Base-by-base conservation (phyloP, 92 coral and sea anemone genomes). In the Parazoanthus swiftii region DNA sequence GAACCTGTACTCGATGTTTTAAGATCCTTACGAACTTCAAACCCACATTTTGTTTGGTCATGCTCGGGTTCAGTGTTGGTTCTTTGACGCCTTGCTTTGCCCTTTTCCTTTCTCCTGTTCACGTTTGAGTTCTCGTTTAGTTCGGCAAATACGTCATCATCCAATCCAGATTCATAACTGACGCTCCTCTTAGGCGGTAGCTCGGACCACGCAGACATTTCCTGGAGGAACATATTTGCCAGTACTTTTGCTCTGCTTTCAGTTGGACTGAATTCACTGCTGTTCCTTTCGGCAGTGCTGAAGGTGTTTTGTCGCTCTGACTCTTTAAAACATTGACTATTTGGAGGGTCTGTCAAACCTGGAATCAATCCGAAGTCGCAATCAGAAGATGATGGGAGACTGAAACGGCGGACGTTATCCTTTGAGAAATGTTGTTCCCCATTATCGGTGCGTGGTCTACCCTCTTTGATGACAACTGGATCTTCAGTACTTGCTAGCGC, bases 181-280 rank as follows among this genome's bases (percentile, higher is more conserved):
- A 7, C 48, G 42, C 79, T 74, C 18, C 10, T 42, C 29, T 2
- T 74, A 74, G 79, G 79, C 20, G 79, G 48, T 16, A 42, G 79
- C 37, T 74, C 48, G 26, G 79, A 74, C 79, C 79, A 74, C 37
- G 46, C 44, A 74, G 79, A 74, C 79, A 74, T 74, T 74, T 74
- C 79, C 48, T 4, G 79, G 0, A 74, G 79, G 79, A 74, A 74
- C 37, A 74, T 8, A 74, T 33, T 74, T 74, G 23, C 79, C 44
- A 74, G 37, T 35, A 74, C 29, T 74, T 74, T 74, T 35, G 79
- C 79, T 74, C 79, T 74, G 79, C 43, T 35, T 43, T 18, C 79
- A 74, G 50, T 74, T 36, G 79, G 79, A 74, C 79, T 74, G 79
- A 29, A 35, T 16, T 74, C 48, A 74, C 48, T 74, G 79, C 79